Percentiles rank a stretch among this genome's conserved stretches.
These are phyloP conservation scores for Nibea coibor DNA, from an alignment of 2,113 vertebrate genomes.

Conservation along the genomic window DNA sequence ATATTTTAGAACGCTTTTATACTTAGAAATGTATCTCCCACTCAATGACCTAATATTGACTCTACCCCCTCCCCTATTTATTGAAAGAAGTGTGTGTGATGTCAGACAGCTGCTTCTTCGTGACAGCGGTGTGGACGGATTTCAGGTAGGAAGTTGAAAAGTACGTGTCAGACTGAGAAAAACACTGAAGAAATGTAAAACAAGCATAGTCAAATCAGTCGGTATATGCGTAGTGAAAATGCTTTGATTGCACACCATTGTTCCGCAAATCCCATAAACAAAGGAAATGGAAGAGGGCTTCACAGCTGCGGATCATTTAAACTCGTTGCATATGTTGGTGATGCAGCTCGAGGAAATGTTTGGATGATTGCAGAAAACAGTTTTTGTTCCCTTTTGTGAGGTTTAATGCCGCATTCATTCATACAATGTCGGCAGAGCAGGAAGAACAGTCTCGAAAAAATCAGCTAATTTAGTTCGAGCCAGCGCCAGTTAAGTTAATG, in stretches of 20 bases:
- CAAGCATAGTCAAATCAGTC: background rate
- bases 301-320: slow-evolving; percentile 39
- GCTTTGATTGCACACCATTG: background rate
- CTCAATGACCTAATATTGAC: no score
- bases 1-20: no score
- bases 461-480: background rate
- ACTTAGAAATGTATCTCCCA: no score
- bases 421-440: background rate
- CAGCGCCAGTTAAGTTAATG: background rate
- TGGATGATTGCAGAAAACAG: background rate
- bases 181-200: background rate
- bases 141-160: background rate
- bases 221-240: background rate
- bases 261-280: slow-evolving; percentile 14
- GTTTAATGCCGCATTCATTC: background rate
- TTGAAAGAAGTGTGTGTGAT: no score
- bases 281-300: background rate
- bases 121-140: no score
- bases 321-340: slow-evolving; percentile 9
- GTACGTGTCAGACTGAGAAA: background rate
- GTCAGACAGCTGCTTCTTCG: no score
- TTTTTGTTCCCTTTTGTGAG: background rate
- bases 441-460: background rate
- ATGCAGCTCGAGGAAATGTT: slow-evolving; percentile 24
- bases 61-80: no score